Evolutionary conservation across 2,113 vertebrate species (phyloP).

Genomic region (Aspiorhynchus laticeps): DNA sequence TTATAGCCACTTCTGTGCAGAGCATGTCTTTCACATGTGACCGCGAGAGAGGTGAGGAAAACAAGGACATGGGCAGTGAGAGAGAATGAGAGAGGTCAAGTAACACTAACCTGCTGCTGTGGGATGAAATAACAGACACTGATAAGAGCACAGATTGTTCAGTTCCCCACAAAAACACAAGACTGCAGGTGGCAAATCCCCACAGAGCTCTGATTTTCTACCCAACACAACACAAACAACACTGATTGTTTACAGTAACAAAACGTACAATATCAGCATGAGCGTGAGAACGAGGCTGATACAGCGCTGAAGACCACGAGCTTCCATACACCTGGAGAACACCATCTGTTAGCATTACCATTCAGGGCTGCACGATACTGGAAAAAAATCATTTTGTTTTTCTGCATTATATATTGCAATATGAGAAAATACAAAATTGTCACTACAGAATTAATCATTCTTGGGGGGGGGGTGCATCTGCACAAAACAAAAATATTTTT

Average conservation of each 20-base stretch:
- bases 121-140: slow-evolving; percentile 36
- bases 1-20: background rate
- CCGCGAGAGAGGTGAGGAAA: background rate
- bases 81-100: slow-evolving; percentile 23
- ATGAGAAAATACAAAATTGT: background rate
- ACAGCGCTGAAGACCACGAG: background rate
- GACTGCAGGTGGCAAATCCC: slow-evolving; percentile 4
- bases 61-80: background rate
- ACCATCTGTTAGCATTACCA: background rate
- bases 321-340: background rate
- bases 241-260: background rate
- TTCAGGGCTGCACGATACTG: background rate
- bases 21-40: background rate
- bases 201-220: background rate
- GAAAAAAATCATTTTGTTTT: background rate
- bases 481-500: background rate
- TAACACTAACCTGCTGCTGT: slow-evolving; percentile 6
- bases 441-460: background rate
- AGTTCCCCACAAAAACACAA: background rate
- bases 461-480: too few relatives aligned
- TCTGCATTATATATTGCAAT: background rate
- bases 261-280: background rate
- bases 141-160: slow-evolving; percentile 15
- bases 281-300: background rate
- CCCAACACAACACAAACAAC: background rate